Evolutionary conservation across 2,113 vertebrate genomes (phyloP).

Genomic region (Phalacrocorax brasilianus): DNA sequence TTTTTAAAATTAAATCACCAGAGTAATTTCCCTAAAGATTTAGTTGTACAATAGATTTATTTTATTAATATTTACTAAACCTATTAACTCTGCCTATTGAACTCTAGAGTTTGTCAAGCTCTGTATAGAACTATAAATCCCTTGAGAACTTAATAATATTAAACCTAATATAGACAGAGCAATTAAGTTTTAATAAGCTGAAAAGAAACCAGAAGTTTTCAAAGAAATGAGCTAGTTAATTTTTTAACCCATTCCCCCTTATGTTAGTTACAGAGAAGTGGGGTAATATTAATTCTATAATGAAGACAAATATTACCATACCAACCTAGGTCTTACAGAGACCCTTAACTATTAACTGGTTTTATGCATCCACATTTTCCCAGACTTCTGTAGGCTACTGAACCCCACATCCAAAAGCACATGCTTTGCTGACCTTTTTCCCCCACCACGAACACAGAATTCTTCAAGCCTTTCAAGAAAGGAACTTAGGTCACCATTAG

Average conservation of each 20-base stretch:
- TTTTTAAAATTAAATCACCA: conserved; percentile 33
- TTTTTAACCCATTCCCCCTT: not conserved
- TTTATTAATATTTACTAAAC: conserved; percentile 64
- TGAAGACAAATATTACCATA: not conserved
- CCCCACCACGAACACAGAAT: not conserved
- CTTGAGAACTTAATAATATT: not conserved
- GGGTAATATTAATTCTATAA: not conserved
- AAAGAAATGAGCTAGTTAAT: not conserved
- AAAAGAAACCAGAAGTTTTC: not conserved
- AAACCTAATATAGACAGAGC: not conserved
- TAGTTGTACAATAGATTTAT: conserved; percentile 29
- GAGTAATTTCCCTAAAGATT: conserved; percentile 50
- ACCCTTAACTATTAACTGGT: not conserved
- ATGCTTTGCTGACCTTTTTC: not conserved
- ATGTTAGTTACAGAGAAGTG: not conserved
- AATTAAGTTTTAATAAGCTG: conserved; percentile 35
- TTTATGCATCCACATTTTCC: not conserved
- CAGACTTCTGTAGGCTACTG: not conserved
- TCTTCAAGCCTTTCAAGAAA: not conserved
- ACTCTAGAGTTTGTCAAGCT: not conserved
- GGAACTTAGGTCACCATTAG: not conserved
- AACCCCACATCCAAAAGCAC: not conserved
- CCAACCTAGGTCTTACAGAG: not conserved
- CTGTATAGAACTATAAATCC: not conserved
- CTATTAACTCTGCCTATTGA: conserved; percentile 43